Conservation (phyloP, 2,888 invertebrate species). For the Trichopoda pennipes region DNA sequence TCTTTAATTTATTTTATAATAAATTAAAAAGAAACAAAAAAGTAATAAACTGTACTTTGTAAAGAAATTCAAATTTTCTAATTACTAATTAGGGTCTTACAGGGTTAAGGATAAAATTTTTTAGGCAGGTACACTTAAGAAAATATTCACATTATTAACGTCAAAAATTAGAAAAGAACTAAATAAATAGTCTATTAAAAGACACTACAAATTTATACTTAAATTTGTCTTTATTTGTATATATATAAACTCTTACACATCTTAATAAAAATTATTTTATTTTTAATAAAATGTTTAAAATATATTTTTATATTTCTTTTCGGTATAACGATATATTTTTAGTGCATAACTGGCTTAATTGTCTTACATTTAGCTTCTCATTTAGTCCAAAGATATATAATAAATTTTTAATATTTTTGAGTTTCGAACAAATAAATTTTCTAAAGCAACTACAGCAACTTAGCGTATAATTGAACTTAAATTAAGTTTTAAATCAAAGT, state of each 20-base stretch:
- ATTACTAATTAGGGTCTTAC: conserved; percentile 33
- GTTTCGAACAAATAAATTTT: conserved; percentile 8
- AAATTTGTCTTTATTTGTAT: background rate
- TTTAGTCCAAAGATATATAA: conserved; percentile 14
- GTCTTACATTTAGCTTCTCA: conserved; percentile 29
- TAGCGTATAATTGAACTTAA: conserved; percentile 23
- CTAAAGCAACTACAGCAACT: conserved; percentile 58
- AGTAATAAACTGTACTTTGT: conserved; percentile 58
- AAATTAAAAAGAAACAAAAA: conserved; percentile 16
- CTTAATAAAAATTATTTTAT: background rate
- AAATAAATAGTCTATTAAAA: conserved; percentile 3
- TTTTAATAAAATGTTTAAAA: conserved; percentile 4
- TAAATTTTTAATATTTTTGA: background rate
- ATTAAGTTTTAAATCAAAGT: background rate
- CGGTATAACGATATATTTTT: background rate
- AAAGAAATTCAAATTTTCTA: conserved; percentile 6
- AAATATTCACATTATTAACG: background rate
- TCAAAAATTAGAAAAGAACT: conserved; percentile 10
- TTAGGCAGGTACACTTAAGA: conserved; percentile 27
- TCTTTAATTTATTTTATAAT: conserved; percentile 19
- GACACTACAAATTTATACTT: conserved; percentile 21
- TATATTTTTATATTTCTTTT: background rate
- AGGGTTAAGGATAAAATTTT: conserved; percentile 10
- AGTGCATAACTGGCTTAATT: conserved; percentile 43
- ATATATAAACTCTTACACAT: conserved; percentile 37